Percentiles rank a stretch among this genome's conserved stretches.
phyloP scores from a whole-genome alignment of 2,797 vertebrate genomes.

The Chelidonichthys spinosus region DNA sequence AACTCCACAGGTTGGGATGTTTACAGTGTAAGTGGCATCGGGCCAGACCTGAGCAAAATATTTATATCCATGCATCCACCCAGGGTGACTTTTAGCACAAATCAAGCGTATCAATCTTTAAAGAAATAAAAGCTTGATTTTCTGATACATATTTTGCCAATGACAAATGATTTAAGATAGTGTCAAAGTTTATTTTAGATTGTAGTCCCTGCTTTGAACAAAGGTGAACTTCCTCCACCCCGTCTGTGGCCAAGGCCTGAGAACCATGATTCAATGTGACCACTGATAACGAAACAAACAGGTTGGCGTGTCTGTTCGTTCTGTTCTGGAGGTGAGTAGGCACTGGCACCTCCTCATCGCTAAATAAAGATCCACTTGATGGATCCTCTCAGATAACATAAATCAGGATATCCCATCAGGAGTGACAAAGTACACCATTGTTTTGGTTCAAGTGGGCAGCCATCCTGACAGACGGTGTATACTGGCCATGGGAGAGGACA shows the following conservation, averaged over 20 bases:
- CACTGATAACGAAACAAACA: conserved; percentile 67
- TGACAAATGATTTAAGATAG: conserved; percentile 42
- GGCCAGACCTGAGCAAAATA: conserved; percentile 75
- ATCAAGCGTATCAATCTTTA: conserved; percentile 31
- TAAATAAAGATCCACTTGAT: conserved; percentile 81
- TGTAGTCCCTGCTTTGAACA: conserved; percentile 42
- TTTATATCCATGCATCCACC: conserved; percentile 63
- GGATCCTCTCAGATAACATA: conserved; percentile 75
- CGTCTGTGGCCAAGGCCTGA: conserved; percentile 14
- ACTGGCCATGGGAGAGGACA: conserved; percentile 68
- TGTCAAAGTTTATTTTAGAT: conserved; percentile 69
- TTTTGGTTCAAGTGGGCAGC: conserved; percentile 84
- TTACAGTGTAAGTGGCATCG: conserved; percentile 83
- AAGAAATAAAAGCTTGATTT: conserved; percentile 32
- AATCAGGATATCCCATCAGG: conserved; percentile 87
- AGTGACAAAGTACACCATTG: conserved; percentile 81
- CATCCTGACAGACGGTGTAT: conserved; percentile 76
- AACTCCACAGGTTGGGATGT: conserved; percentile 82
- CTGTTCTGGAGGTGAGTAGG: conserved; percentile 50
- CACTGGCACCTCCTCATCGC: conserved; percentile 54
- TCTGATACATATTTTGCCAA: conserved; percentile 22
- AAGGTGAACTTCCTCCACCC: conserved; percentile 65
- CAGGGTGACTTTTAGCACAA: conserved; percentile 30
- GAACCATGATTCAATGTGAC: conserved; percentile 61
- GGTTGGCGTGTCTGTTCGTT: conserved; percentile 47